These are phyloP conservation scores for Apantesis nais DNA, from an alignment of 2,888 invertebrate genomes.

Conservation along the genomic window DNA sequence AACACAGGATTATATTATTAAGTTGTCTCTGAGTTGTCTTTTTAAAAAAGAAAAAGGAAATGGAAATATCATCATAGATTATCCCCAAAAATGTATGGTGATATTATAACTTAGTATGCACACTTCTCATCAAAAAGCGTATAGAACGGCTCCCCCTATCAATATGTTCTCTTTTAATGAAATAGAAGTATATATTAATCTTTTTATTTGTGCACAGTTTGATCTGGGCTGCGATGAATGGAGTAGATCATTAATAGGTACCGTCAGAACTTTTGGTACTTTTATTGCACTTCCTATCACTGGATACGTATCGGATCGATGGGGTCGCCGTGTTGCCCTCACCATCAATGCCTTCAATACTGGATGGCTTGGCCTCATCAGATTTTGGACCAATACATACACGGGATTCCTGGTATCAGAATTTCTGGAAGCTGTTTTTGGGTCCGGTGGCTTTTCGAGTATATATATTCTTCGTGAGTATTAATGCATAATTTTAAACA, in stretches of 20 bases:
- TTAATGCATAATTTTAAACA: not conserved
- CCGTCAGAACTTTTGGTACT: constrained; percentile 88
- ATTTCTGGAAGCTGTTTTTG: constrained; percentile 88
- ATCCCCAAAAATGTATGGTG: too few relatives aligned
- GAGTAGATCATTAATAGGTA: constrained; percentile 90
- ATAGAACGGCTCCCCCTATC: not conserved
- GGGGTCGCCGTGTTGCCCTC: constrained; percentile 86
- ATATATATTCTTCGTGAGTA: constrained; percentile 88
- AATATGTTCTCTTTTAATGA: not conserved
- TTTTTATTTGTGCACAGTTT: constrained; percentile 72
- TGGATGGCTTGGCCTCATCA: constrained; percentile 86
- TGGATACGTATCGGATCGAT: constrained; percentile 90
- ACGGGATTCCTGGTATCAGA: constrained; percentile 87
- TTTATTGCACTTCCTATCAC: constrained; percentile 88
- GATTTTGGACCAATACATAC: constrained; percentile 86
- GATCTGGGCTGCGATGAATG: constrained; percentile 87
- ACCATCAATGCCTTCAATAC: constrained; percentile 84
- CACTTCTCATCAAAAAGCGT: too few relatives aligned
- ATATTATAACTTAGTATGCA: too few relatives aligned
- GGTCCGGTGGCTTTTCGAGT: constrained; percentile 89
- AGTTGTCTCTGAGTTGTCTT: too few relatives aligned
- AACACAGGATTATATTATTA: too few relatives aligned
- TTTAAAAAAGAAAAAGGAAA: too few relatives aligned
- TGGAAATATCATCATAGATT: too few relatives aligned
- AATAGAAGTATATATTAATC: not conserved